Percentiles rank a stretch among this genome's conserved stretches.
phyloP scores from a whole-genome alignment of 2,888 invertebrate genomes.

The Heliconius aoede region DNA sequence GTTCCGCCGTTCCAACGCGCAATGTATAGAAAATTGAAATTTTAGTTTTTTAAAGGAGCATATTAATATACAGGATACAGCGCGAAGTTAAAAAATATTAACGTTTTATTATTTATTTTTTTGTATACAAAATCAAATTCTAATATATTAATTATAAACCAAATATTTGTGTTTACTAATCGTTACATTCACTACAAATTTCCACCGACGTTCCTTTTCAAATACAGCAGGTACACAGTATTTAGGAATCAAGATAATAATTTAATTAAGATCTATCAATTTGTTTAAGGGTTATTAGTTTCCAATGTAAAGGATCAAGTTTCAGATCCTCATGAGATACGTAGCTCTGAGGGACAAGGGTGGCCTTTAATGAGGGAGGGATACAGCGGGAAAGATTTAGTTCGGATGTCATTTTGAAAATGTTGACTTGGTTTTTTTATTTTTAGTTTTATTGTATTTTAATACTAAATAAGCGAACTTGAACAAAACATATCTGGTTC shows the following conservation, averaged over 20 bases:
- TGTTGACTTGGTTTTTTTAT: background rate
- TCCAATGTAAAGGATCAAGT: slow-evolving; percentile 39
- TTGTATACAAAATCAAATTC: no score
- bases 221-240: slow-evolving; percentile 14
- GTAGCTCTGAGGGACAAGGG: slow-evolving; percentile 53
- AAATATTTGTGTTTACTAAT: background rate
- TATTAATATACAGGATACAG: background rate
- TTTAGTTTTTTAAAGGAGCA: background rate
- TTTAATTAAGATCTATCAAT: slow-evolving; percentile 40
- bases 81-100: background rate
- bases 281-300: slow-evolving; percentile 32
- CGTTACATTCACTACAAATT: background rate
- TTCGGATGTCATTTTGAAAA: slow-evolving; percentile 41
- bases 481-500: no score
- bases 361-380: slow-evolving; percentile 65
- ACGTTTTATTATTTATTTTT: no score
- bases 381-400: slow-evolving; percentile 51
- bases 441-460: background rate
- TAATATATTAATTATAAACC: slow-evolving; percentile 8
- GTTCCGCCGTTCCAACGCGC: no score
- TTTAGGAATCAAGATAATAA: slow-evolving; percentile 42
- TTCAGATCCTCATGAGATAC: slow-evolving; percentile 65
- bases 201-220: background rate
- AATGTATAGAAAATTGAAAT: background rate
- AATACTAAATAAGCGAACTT: no score